Evolutionary conservation across 2,797 vertebrate genomes (phyloP), one percentile per base, ranked within the genome.

Genomic region (Siniperca obscura): DNA sequence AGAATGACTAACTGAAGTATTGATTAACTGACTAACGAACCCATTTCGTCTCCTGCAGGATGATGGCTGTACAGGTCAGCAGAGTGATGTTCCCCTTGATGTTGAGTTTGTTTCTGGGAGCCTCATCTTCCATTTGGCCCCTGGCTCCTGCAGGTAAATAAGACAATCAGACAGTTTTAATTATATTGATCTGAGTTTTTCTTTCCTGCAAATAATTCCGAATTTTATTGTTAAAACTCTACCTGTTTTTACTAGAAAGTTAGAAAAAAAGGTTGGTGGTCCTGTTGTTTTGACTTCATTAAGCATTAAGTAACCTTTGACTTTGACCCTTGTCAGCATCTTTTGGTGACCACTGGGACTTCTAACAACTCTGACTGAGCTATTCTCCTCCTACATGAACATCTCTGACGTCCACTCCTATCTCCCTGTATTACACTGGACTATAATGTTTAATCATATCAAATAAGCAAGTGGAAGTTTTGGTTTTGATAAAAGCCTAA

Each of bases 101-200:
- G 70, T 0, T 90, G 55, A 70, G 55, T 42, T 76, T 87, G 56
- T 14, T 91, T 60, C 70, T 91, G 30, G 87, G 77, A 67, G 56
- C 76, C n/a, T 78, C 65, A 5, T 42, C 75, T 22, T 77, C 60
- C 25, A 5, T 85, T 25, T 82, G 87, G 83, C 65, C 52, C 1
- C 42, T 83, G 66, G 36, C 72, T 62, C 85, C 86, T 70, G 81
- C 89, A 88, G 91, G 92, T 93, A 81, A 76, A 70, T 12, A 5
- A 74, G 34, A 53, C 21, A 61, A 8, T 22, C 10, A 19, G 19
- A 64, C 13, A 5, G 1, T 10, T 57, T 27, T 3, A 22, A 65
- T 44, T 1, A 19, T 19, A 6, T 10, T 36, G 16, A 22, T 9
- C 8, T 9, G 13, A 14, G 1, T 9, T 17, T 46, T 52, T 50